Evolutionary conservation across 1,140 invertebrate genomes (phyloP).

Genomic region (Euglossa dilemma): DNA sequence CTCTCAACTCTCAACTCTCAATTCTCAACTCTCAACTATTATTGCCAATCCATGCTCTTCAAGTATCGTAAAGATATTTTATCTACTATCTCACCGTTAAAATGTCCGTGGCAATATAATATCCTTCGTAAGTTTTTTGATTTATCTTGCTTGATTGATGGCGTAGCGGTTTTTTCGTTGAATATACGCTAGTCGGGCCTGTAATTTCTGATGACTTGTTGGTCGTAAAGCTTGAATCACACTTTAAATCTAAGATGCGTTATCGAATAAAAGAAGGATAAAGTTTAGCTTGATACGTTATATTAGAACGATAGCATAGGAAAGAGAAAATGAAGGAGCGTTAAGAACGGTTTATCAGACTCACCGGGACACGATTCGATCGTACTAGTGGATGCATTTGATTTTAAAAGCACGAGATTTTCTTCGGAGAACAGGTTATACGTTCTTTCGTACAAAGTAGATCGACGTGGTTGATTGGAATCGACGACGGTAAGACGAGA

Average conservation of each 20-base stretch:
- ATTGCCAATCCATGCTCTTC: too few species aligned
- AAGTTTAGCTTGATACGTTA: background rate
- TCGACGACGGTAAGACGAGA: conserved; percentile 50
- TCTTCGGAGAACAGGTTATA: conserved; percentile 77
- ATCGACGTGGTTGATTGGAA: conserved; percentile 37
- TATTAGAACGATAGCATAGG: background rate
- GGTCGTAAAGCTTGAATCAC: conserved; percentile 68
- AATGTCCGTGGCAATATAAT: conserved; percentile 88
- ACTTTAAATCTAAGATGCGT: conserved; percentile 69
- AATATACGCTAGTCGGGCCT: conserved; percentile 59
- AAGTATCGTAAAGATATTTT: background rate
- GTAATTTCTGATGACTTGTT: conserved; percentile 67
- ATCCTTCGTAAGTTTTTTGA: conserved; percentile 85
- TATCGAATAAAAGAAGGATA: background rate
- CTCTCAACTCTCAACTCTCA: too few species aligned
- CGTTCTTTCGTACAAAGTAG: conserved; percentile 75
- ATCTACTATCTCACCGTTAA: conserved; percentile 83
- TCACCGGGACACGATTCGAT: conserved; percentile 56
- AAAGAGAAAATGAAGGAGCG: too few species aligned
- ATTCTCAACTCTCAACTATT: too few species aligned
- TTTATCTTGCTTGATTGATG: conserved; percentile 72
- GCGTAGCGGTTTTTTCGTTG: conserved; percentile 68
- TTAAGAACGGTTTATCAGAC: background rate
- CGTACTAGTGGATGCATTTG: conserved; percentile 55
- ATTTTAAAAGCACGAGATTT: conserved; percentile 58